phyloP scores from a whole-genome alignment of 1,140 invertebrate genomes.

The Heterodera carotae region DNA sequence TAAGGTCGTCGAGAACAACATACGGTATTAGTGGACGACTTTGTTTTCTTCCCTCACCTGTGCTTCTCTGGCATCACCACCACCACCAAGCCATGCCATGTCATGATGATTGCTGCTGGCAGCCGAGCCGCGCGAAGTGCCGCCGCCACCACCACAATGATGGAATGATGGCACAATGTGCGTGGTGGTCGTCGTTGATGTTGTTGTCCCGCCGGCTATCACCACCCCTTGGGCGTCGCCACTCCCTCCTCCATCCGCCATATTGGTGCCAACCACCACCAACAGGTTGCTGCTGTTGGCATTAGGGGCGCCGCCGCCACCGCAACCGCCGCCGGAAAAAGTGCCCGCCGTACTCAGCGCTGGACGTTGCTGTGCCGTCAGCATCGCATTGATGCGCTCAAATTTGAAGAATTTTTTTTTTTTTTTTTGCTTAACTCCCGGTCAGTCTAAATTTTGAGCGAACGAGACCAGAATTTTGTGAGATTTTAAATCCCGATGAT shows the following conservation, averaged over 20 bases:
- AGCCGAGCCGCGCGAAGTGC: too few species aligned
- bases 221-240: too few species aligned
- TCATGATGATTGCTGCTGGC: background rate
- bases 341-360: background rate
- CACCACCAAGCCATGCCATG: too few species aligned
- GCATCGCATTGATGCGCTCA: constrained; percentile 45
- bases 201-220: too few species aligned
- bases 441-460: background rate
- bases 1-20: too few species aligned
- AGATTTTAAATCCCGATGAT: too few species aligned
- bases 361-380: constrained; percentile 48
- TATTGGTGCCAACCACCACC: background rate
- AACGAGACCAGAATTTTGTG: background rate
- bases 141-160: too few species aligned
- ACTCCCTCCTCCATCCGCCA: too few species aligned
- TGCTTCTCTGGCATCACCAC: too few species aligned
- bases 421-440: background rate
- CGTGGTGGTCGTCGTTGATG: background rate
- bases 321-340: background rate
- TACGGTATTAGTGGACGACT: too few species aligned
- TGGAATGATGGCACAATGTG: too few species aligned
- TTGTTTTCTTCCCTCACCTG: too few species aligned
- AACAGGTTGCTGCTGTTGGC: background rate
- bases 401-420: constrained; percentile 26
- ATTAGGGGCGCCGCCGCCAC: background rate